phyloP scores from a whole-genome alignment of 1,140 invertebrate species.

The Saxidomus purpurata region DNA sequence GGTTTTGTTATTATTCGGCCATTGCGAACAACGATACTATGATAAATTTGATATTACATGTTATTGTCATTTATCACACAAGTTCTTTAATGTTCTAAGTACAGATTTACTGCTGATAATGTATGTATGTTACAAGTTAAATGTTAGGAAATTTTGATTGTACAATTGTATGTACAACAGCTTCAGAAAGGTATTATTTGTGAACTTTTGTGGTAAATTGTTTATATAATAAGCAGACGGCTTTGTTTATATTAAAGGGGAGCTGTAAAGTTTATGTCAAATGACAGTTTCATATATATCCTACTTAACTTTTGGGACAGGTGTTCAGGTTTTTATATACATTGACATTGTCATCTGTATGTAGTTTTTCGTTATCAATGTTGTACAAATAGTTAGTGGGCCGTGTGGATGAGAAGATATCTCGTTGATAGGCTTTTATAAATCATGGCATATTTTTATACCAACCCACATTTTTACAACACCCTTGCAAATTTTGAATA shows the following conservation, averaged over 20 bases:
- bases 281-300: too few species aligned
- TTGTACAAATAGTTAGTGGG: not conserved
- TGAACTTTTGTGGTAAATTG: too few species aligned
- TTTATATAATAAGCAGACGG: too few species aligned
- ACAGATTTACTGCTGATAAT: too few species aligned
- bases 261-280: too few species aligned
- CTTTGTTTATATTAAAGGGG: too few species aligned
- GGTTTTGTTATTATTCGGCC: not conserved
- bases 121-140: too few species aligned
- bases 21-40: not conserved
- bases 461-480: not conserved
- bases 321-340: not conserved
- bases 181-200: too few species aligned
- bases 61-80: not conserved
- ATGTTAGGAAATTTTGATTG: too few species aligned
- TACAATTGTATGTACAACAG: too few species aligned
- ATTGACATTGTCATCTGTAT: not conserved
- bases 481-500: not conserved
- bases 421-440: not conserved
- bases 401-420: not conserved
- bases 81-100: too few species aligned
- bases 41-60: not conserved
- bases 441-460: not conserved
- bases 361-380: not conserved
- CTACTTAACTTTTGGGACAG: not conserved